Evolutionary conservation across 2,888 invertebrate species (phyloP).

Genomic region (Ichneumoninae sp.): DNA sequence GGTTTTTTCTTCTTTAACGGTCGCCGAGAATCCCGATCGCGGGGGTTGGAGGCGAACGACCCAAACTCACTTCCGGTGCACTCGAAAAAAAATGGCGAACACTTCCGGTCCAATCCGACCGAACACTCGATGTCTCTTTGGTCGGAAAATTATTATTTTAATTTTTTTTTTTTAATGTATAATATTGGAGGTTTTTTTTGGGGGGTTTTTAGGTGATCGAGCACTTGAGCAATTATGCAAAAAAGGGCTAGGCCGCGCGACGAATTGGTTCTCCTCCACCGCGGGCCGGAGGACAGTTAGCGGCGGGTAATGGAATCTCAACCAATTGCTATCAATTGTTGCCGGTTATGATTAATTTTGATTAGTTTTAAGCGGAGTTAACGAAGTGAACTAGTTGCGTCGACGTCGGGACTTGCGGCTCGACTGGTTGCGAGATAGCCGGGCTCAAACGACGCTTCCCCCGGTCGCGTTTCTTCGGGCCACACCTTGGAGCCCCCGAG

Average conservation of each 20-base stretch:
- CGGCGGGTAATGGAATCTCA: slow-evolving; percentile 79
- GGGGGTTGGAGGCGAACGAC: too few species aligned
- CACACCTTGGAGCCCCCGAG: slow-evolving; percentile 24
- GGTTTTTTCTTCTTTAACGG: too few species aligned
- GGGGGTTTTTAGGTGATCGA: neutral
- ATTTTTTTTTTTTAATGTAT: neutral
- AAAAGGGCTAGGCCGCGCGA: slow-evolving; percentile 4
- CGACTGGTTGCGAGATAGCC: slow-evolving; percentile 72
- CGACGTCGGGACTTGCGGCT: slow-evolving; percentile 75
- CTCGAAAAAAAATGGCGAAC: too few species aligned
- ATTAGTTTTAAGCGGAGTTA: slow-evolving; percentile 82
- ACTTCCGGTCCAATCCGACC: neutral
- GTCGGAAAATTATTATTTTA: neutral
- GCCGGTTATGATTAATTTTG: slow-evolving; percentile 83
- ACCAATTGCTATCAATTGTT: slow-evolving; percentile 84
- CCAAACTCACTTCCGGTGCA: too few species aligned
- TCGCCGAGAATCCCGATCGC: too few species aligned
- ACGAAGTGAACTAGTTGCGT: slow-evolving; percentile 80
- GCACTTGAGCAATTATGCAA: slow-evolving; percentile 45
- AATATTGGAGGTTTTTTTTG: neutral
- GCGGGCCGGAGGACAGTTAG: slow-evolving; percentile 48
- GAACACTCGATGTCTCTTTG: neutral
- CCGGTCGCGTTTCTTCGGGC: slow-evolving; percentile 1
- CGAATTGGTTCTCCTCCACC: slow-evolving; percentile 45
- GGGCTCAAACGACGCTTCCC: slow-evolving; percentile 3